Evolutionary conservation across 2,888 invertebrate genomes (phyloP).

Genomic region (Crepidodera aurea): DNA sequence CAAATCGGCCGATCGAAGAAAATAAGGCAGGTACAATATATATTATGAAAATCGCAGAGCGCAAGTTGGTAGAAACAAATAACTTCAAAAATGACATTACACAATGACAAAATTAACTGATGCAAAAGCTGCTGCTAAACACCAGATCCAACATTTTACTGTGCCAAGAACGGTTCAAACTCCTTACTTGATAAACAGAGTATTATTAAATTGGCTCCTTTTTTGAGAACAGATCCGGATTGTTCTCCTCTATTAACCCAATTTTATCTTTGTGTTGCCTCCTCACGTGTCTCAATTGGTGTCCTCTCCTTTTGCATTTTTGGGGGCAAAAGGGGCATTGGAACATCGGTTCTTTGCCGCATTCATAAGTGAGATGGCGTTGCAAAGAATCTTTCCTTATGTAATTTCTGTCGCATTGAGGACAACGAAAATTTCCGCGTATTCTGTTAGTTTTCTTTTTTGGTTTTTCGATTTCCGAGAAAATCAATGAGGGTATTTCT

Average conservation of each 20-base stretch:
- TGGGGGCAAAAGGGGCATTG: slow-evolving; percentile 75
- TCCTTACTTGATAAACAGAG: not conserved
- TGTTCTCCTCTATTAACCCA: slow-evolving; percentile 62
- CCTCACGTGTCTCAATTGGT: slow-evolving; percentile 66
- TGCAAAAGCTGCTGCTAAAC: too few relatives aligned
- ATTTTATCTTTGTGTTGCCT: slow-evolving; percentile 65
- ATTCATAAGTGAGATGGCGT: slow-evolving; percentile 80
- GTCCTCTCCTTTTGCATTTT: slow-evolving; percentile 72
- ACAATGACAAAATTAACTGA: too few relatives aligned
- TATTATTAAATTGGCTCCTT: slow-evolving; percentile 18
- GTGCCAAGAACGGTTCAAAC: too few relatives aligned
- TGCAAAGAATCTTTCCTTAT: slow-evolving; percentile 80
- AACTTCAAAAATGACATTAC: too few relatives aligned
- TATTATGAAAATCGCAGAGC: too few relatives aligned
- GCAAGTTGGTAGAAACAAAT: too few relatives aligned
- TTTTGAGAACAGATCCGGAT: slow-evolving; percentile 57
- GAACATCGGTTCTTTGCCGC: slow-evolving; percentile 75
- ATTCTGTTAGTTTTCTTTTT: slow-evolving; percentile 53
- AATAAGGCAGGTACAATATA: too few relatives aligned
- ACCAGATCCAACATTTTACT: too few relatives aligned
- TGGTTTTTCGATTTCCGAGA: slow-evolving; percentile 33
- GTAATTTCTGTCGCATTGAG: slow-evolving; percentile 80
- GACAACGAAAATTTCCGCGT: slow-evolving; percentile 65
- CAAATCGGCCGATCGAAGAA: too few relatives aligned
- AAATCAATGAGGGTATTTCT: slow-evolving; percentile 29